These are phyloP conservation scores for Pogonus chalceus DNA, from an alignment of 1,140 invertebrate species.

Conservation along the genomic window DNA sequence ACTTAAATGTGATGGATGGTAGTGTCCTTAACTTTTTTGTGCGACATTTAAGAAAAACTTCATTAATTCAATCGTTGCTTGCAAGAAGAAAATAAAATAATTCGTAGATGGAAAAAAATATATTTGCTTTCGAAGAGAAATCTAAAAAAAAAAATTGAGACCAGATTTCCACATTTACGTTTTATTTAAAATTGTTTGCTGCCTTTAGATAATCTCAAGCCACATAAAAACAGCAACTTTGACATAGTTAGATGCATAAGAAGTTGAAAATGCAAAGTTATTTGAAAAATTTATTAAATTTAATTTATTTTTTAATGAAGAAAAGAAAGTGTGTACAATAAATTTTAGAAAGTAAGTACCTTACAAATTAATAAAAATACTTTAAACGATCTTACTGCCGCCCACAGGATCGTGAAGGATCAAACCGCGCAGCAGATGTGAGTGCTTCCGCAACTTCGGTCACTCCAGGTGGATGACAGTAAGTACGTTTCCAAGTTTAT, in stretches of 20 bases:
- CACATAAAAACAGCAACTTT: not conserved
- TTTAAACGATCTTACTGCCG: no score
- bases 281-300: not conserved
- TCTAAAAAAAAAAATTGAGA: constrained; percentile 2
- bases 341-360: no score
- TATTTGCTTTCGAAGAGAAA: not conserved
- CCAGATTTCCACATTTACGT: constrained; percentile 5
- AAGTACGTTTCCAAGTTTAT: no score
- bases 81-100: constrained; percentile 10
- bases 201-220: not conserved
- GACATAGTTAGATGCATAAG: not conserved
- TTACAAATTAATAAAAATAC: no score
- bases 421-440: no score
- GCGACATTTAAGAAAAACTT: constrained; percentile 10
- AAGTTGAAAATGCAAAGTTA: not conserved
- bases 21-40: constrained; percentile 7
- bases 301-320: no score
- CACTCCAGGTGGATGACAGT: no score
- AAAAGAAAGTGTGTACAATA: no score
- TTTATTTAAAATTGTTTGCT: not conserved
- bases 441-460: no score
- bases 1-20: constrained; percentile 10
- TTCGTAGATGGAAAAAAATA: constrained; percentile 2
- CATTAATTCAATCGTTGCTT: constrained; percentile 1
- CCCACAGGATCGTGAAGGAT: no score